Evolutionary conservation across 2,888 invertebrate genomes (phyloP).

Genomic region (Lacanobia wlatinum): DNA sequence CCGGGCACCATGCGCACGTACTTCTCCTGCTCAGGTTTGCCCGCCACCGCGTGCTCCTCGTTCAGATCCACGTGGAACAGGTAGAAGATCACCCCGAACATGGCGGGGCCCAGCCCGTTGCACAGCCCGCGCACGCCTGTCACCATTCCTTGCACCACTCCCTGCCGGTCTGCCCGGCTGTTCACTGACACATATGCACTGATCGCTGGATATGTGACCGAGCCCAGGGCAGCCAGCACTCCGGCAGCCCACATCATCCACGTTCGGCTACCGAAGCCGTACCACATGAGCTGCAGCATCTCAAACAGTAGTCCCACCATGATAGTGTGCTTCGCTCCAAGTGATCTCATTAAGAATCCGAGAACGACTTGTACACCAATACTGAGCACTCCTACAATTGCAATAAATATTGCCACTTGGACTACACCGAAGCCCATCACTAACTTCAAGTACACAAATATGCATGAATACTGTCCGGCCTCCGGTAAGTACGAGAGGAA

Average conservation of each 20-base stretch:
- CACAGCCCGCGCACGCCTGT: slow-evolving; percentile 99
- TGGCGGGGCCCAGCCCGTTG: slow-evolving; percentile 99
- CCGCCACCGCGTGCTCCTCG: slow-evolving; percentile 91
- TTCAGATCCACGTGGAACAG: slow-evolving; percentile 99
- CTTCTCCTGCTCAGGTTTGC: slow-evolving; percentile 86
- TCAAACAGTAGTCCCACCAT: slow-evolving; percentile 99
- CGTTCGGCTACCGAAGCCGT: slow-evolving; percentile 98
- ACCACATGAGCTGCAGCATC: slow-evolving; percentile 99
- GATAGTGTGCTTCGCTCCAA: slow-evolving; percentile 99
- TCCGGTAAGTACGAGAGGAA: slow-evolving; percentile 99
- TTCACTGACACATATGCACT: slow-evolving; percentile 99
- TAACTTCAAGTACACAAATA: slow-evolving; percentile 99
- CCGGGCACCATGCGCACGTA: slow-evolving; percentile 96
- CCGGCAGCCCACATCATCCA: slow-evolving; percentile 99
- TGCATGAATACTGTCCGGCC: slow-evolving; percentile 99
- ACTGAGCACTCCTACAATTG: slow-evolving; percentile 98
- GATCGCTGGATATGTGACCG: slow-evolving; percentile 99
- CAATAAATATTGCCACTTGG: slow-evolving; percentile 99
- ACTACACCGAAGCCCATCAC: slow-evolving; percentile 99
- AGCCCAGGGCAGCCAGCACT: slow-evolving; percentile 98
- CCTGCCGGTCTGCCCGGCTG: slow-evolving; percentile 99
- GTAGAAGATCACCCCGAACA: slow-evolving; percentile 99
- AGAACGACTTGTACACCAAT: slow-evolving; percentile 98
- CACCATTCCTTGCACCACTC: slow-evolving; percentile 98
- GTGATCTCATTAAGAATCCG: slow-evolving; percentile 94